Percentiles rank a stretch among this genome's conserved stretches.
Conservation (phyloP, 2,113 vertebrate genomes). For the Vidua macroura region DNA sequence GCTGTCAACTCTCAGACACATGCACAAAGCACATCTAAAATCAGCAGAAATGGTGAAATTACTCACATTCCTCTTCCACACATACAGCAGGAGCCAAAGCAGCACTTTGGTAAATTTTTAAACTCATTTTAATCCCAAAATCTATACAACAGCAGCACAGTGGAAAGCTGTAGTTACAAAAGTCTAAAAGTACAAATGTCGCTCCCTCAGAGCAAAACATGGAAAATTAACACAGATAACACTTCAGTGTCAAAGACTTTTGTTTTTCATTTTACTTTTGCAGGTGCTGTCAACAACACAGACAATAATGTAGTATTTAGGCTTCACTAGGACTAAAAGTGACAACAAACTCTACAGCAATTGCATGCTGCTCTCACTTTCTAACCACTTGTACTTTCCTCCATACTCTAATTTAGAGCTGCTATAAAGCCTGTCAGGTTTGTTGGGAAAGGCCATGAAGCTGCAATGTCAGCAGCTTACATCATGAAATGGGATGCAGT, state of each 20-base stretch:
- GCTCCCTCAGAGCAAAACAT: background rate
- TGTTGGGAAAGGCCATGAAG: constrained; percentile 56
- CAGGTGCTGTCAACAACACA: constrained; percentile 15
- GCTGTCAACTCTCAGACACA: background rate
- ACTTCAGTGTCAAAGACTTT: background rate
- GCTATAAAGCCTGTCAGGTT: constrained; percentile 60
- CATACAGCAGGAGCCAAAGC: background rate
- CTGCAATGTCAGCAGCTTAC: constrained; percentile 35
- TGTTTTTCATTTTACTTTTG: background rate
- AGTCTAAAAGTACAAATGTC: background rate
- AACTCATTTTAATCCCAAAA: background rate
- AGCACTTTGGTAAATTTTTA: background rate
- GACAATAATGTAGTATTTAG: constrained; percentile 42
- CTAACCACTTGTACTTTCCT: constrained; percentile 39
- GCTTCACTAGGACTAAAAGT: background rate
- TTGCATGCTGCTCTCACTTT: background rate
- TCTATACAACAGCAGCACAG: background rate
- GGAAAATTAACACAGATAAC: constrained; percentile 17
- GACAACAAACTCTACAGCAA: constrained; percentile 17
- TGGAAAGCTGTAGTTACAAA: background rate
- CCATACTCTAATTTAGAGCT: constrained; percentile 41
- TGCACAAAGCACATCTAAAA: background rate
- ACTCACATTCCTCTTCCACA: background rate
- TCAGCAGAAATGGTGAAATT: background rate
- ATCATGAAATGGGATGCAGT: constrained; percentile 16